A percentile compares a stretch with the other conserved stretches of the same genome.
Conservation (phyloP, 2,888 invertebrate genomes). For the Brachynemurus nebulosus region DNA sequence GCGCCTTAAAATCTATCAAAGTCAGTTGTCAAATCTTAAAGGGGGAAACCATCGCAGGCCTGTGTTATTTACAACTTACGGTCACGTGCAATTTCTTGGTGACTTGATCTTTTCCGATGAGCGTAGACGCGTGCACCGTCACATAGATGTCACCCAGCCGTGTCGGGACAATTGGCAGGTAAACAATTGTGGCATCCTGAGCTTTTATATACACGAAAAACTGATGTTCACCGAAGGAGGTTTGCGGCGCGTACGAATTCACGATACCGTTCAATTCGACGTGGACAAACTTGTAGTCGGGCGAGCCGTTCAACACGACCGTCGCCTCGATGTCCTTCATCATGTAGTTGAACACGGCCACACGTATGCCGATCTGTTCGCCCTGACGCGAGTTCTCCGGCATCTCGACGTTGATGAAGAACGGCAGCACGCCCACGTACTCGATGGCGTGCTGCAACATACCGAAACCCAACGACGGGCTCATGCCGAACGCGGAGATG, state of each 20-base stretch:
- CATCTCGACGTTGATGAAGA: slow-evolving; percentile 92
- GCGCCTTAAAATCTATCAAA: too few species aligned
- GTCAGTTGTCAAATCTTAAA: too few species aligned
- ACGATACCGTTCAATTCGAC: slow-evolving; percentile 80
- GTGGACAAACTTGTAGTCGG: slow-evolving; percentile 81
- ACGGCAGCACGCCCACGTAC: slow-evolving; percentile 82
- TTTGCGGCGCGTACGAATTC: slow-evolving; percentile 77
- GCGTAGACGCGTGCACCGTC: slow-evolving; percentile 59
- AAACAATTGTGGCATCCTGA: slow-evolving; percentile 69
- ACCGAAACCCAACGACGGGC: slow-evolving; percentile 73
- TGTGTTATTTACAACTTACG: slow-evolving; percentile 30
- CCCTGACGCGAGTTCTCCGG: slow-evolving; percentile 72
- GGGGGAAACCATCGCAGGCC: too few species aligned
- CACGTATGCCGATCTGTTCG: slow-evolving; percentile 85
- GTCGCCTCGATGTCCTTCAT: slow-evolving; percentile 69
- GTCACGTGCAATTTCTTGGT: slow-evolving; percentile 54
- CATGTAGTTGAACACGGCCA: slow-evolving; percentile 91
- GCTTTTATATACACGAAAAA: slow-evolving; percentile 76
- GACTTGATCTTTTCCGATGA: slow-evolving; percentile 58
- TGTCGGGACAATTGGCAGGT: slow-evolving; percentile 80
- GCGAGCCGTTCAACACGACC: slow-evolving; percentile 72
- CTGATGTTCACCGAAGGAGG: slow-evolving; percentile 87
- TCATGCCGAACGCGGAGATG: slow-evolving; percentile 83
- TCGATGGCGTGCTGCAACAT: slow-evolving; percentile 67
- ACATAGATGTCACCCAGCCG: slow-evolving; percentile 62